Base-by-base conservation (phyloP, 2,888 invertebrate genomes). In the Halocaridina rubra region DNA sequence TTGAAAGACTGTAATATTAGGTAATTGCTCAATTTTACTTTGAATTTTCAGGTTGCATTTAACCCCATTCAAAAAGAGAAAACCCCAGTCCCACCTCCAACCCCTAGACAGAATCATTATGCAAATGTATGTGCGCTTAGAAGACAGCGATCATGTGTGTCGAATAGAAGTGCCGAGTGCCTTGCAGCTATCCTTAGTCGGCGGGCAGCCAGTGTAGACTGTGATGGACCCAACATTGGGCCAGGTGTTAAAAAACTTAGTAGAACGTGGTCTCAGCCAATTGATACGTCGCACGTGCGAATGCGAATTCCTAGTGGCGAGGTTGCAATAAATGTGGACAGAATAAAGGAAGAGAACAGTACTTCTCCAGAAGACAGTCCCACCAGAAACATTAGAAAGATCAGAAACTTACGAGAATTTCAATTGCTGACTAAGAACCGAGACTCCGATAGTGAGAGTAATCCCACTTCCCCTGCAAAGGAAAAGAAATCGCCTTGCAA, bases 61-160 rank as follows among this genome's bases (percentile, higher is more conserved):
- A 84, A 84, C 46, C 84, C 84, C 13, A 79, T 84, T 79, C 74
- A 84, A 79, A 67, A 67, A 19, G 79, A 80, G 2, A 29, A 75
- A 46, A 33, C 69, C 2, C 80, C 85, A 24, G 53, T 59, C 27
- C 76, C 85, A 5, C 74, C 85, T 7, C 75, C 79, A 16, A 80
- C 85, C 19, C 85, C 80, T 10, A 77, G 85, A 22, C 67, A 72
- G 32, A 88, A 79, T 64, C 85, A 88, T 0, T 97, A 97, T 90
- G 96, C 96, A 1, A 97, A 96, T 92, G 95, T 92, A 2, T 96
- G 97, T 90, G 97, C 96, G 4, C 93, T 97, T 81, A 92, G 97
- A 85, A 92, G 97, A 32, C 96, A 96, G 91, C 96, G 95, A 90
- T 96, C 96, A 2, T 95, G 95, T 67, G 94, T 95, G 61, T 96